Conservation (phyloP, 2,113 vertebrate genomes). For the Lophius piscatorius region DNA sequence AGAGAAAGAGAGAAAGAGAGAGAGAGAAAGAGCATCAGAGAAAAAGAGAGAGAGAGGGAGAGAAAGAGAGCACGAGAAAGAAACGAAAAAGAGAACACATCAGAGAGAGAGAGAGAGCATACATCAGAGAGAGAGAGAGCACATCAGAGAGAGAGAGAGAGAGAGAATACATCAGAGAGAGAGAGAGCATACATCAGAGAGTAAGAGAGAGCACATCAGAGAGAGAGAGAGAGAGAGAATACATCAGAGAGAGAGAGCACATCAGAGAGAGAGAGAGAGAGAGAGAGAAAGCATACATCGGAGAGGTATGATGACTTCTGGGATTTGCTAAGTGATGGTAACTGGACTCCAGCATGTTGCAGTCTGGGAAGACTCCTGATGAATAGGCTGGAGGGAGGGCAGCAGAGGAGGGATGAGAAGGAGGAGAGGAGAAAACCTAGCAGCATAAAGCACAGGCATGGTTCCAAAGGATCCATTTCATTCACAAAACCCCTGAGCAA, state of each 20-base stretch:
- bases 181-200: too few relatives aligned
- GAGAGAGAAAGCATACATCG: conserved; percentile 14
- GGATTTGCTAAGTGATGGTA: conserved; percentile 74
- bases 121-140: conserved; percentile 14
- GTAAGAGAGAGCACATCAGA: conserved; percentile 16
- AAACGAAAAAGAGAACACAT: too few relatives aligned
- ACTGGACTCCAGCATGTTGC: conserved; percentile 74
- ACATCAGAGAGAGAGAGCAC: neutral
- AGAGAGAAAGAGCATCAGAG: conserved; percentile 7
- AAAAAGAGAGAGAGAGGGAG: conserved; percentile 9
- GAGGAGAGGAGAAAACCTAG: conserved; percentile 48
- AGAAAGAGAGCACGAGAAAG: conserved; percentile 13
- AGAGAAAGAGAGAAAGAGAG: conserved; percentile 6
- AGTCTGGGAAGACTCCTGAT: conserved; percentile 75
- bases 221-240: conserved; percentile 10
- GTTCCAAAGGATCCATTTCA: conserved; percentile 70
- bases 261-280: conserved; percentile 4
- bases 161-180: conserved; percentile 14
- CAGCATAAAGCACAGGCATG: conserved; percentile 46
- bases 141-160: neutral
- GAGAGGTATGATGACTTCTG: conserved; percentile 42
- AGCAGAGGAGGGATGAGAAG: conserved; percentile 38
- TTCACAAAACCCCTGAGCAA: conserved; percentile 73
- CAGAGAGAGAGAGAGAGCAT: conserved; percentile 4
- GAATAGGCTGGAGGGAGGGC: conserved; percentile 53